Conservation (phyloP, 2,888 invertebrate genomes). For the Drosophila multiciliata region DNA sequence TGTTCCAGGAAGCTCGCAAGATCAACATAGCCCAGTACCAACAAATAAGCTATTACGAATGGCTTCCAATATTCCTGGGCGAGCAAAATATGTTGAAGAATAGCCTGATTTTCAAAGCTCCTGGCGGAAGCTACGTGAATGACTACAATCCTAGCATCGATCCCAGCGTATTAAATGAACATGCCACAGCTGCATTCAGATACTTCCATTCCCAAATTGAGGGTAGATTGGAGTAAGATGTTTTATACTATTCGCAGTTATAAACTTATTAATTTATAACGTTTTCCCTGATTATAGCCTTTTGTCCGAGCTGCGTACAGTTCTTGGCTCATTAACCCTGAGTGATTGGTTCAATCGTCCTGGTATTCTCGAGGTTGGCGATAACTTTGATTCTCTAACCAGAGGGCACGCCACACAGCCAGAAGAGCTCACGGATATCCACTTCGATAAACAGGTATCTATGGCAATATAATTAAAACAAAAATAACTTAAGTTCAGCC, state of each 20-base stretch:
- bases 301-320: constrained; percentile 84
- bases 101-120: constrained; percentile 82
- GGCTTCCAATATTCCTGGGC: constrained; percentile 86
- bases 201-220: constrained; percentile 88
- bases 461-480: background rate
- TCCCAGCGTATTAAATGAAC: constrained; percentile 87
- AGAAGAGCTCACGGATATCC: constrained; percentile 91
- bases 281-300: constrained; percentile 80
- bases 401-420: constrained; percentile 92
- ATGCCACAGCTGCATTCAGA: constrained; percentile 88
- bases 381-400: constrained; percentile 89
- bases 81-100: constrained; percentile 85
- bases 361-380: constrained; percentile 86
- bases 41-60: constrained; percentile 86
- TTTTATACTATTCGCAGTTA: background rate
- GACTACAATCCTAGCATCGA: constrained; percentile 86
- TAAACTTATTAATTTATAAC: background rate
- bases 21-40: constrained; percentile 86
- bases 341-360: constrained; percentile 87
- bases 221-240: constrained; percentile 85
- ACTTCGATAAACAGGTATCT: constrained; percentile 87
- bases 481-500: background rate
- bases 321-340: constrained; percentile 85
- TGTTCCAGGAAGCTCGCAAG: constrained; percentile 86
- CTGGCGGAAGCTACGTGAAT: constrained; percentile 83